Evolutionary conservation across 2,113 vertebrate species (phyloP), one percentile per base, ranked within the genome.

Genomic region (Brachionichthys hirsutus): DNA sequence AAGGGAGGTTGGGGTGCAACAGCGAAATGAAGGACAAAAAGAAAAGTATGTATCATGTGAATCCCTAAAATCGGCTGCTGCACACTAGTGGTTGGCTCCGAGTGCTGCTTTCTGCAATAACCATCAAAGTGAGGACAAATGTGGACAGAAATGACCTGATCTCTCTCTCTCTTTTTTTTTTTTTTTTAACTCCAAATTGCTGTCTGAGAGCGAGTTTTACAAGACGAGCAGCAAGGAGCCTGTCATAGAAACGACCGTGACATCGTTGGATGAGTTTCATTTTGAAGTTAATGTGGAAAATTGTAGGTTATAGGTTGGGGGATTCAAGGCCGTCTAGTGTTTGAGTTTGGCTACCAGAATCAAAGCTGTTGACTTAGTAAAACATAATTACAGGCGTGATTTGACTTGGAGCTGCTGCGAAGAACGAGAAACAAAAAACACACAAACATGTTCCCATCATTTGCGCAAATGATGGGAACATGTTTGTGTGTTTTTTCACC

Each of bases 341-440:
- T 52, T 43, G 35, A 52, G 22, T 54, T 69, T 63, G 64, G 50
- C 40, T 54, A 44, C 36, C 64, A 72, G 61, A 57, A 48, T 12
- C 45, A 22, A 12, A 67, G 47, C 43, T 68, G 65, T 70, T 82
- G 63, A 75, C 65, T 34, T 45, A 75, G 67, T 47, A 34, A 79
- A 73, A 67, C 51, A 43, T 58, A 72, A 75, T 81, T 64, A 62
- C 52, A 57, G 30, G 66, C 53, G 48, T 56, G 68, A 59, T 67
- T 65, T 59, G 35, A 62, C 69, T 62, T 13, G 57, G 45, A 70
- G 45, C 30, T 55, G 47, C 70, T 22, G 49, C 50, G 46, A 30
- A 30, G 24, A 30, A 30, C 24, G 24, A 30, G 24, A 30, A 30
- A 3, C 4, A 30, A 30, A 30, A 30, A 30, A 30, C 44, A 18